These are phyloP conservation scores for Spialia ferax DNA, from an alignment of 2,888 invertebrate species.

Conservation along the genomic window DNA sequence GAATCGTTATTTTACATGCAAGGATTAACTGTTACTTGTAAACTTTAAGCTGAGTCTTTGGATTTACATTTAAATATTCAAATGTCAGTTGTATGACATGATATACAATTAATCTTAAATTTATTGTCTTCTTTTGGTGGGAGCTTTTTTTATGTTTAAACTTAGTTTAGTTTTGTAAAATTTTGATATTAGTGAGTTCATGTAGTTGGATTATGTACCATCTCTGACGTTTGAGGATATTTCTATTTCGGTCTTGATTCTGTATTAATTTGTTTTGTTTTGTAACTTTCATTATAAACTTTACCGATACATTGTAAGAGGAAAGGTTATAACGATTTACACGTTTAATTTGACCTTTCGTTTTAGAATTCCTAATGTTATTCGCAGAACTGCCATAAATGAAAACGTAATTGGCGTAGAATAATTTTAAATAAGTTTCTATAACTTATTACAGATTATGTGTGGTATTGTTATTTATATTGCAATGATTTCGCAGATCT, in stretches of 20 bases:
- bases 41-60: constrained; percentile 1
- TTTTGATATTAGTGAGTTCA: too few relatives aligned
- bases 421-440: neutral
- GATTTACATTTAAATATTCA: neutral
- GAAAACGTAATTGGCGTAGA: too few relatives aligned
- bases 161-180: too few relatives aligned
- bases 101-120: too few relatives aligned
- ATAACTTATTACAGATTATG: neutral
- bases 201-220: too few relatives aligned
- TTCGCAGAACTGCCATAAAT: constrained; percentile 13
- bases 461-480: neutral
- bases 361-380: constrained; percentile 17
- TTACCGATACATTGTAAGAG: constrained; percentile 6
- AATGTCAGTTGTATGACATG: neutral
- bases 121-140: too few relatives aligned
- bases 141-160: too few relatives aligned
- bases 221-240: neutral
- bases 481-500: neutral
- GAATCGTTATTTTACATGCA: constrained; percentile 19
- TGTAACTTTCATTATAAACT: neutral
- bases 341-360: constrained; percentile 22
- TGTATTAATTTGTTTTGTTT: neutral
- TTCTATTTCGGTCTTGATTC: neutral
- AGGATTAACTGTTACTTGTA: constrained; percentile 21
- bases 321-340: constrained; percentile 25